Evolutionary conservation across 2,113 vertebrate genomes (phyloP).

Genomic region (Pogonocichla stellata): DNA sequence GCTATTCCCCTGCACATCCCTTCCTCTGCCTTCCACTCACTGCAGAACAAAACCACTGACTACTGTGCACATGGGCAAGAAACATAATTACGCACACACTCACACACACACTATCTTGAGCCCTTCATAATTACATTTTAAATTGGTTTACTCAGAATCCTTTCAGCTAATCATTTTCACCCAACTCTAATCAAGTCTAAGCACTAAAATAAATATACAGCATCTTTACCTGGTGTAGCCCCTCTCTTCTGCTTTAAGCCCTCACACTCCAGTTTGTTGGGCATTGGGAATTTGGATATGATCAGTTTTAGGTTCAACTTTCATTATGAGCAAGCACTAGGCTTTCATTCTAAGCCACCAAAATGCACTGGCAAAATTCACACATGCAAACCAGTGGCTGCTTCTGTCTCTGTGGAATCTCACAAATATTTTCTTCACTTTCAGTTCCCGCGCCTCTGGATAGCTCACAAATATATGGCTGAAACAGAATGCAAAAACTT

Average conservation of each 20-base stretch:
- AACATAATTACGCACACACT: constrained; percentile 54
- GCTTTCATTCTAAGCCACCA: background rate
- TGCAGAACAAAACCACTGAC: constrained; percentile 13
- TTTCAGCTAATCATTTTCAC: constrained; percentile 29
- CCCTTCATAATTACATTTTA: constrained; percentile 48
- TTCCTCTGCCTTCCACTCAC: background rate
- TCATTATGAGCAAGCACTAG: background rate
- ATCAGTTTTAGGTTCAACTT: background rate
- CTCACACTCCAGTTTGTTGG: background rate
- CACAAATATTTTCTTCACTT: constrained; percentile 37
- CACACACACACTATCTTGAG: constrained; percentile 6
- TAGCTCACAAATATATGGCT: background rate
- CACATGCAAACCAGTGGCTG: constrained; percentile 28
- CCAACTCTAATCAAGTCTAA: constrained; percentile 20
- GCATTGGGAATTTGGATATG: background rate
- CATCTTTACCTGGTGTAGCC: background rate
- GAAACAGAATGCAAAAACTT: background rate
- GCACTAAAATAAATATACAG: constrained; percentile 10
- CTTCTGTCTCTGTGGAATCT: background rate
- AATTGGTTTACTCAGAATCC: constrained; percentile 31
- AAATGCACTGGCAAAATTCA: constrained; percentile 4
- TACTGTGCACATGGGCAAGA: background rate
- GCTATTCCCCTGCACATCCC: background rate
- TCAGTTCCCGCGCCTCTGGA: background rate
- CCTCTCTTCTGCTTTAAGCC: background rate